A percentile compares a stretch with the other conserved stretches of the same genome.
phyloP scores from a whole-genome alignment of 2,888 invertebrate genomes.

The Netelia melanura region DNA sequence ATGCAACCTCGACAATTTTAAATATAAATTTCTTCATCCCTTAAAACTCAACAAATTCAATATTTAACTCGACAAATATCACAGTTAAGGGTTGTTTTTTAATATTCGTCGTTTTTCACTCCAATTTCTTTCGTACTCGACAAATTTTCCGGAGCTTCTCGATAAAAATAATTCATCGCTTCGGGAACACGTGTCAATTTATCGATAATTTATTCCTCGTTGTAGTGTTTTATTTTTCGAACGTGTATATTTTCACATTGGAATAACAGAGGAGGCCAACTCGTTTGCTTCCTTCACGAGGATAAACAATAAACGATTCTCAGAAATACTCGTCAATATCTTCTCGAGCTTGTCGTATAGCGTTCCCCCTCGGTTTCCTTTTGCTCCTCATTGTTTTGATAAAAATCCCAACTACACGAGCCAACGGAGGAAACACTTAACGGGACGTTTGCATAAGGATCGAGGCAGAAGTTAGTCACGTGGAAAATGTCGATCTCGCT shows the following conservation, averaged over 20 bases:
- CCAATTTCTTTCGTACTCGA: not conserved
- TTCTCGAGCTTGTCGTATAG: conserved; percentile 3
- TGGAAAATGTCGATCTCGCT: conserved; percentile 49
- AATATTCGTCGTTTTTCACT: not conserved
- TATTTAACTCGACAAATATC: not conserved
- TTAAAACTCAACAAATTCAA: too few species aligned
- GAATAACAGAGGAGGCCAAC: conserved; percentile 9
- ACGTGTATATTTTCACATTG: not conserved
- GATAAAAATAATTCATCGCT: not conserved
- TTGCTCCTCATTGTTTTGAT: conserved; percentile 38
- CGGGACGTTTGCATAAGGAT: conserved; percentile 37
- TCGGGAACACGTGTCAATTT: not conserved
- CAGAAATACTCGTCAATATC: conserved; percentile 1
- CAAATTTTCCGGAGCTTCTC: not conserved
- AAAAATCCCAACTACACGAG: conserved; percentile 26
- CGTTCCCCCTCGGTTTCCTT: too few species aligned
- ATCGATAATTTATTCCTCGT: not conserved
- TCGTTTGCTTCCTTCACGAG: not conserved
- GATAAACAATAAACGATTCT: conserved; percentile 15
- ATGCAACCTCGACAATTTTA: too few species aligned
- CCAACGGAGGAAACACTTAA: conserved; percentile 54
- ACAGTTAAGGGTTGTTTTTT: conserved; percentile 3
- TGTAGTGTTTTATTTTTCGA: conserved; percentile 4
- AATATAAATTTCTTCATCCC: too few species aligned
- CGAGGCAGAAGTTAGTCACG: conserved; percentile 42